Conservation (phyloP, 2,888 invertebrate genomes). For the Galerucella nymphaeae region DNA sequence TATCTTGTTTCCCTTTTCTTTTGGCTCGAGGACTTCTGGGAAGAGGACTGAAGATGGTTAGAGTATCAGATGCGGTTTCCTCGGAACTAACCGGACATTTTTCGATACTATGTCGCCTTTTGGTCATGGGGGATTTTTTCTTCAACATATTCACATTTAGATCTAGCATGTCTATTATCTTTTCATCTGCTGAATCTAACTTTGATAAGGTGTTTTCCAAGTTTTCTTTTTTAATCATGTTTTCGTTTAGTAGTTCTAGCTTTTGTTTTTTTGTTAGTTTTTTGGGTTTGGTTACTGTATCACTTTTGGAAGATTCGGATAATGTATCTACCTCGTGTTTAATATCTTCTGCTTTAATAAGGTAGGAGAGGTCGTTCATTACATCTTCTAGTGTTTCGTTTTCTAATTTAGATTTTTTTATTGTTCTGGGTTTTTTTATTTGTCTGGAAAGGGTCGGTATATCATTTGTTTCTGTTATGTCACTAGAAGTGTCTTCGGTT, state of each 20-base stretch:
- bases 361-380: conserved; percentile 58
- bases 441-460: conserved; percentile 42
- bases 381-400: conserved; percentile 60
- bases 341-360: conserved; percentile 56
- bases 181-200: conserved; percentile 58
- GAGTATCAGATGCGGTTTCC: conserved; percentile 45
- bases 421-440: conserved; percentile 40
- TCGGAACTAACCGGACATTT: conserved; percentile 58
- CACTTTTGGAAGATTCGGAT: conserved; percentile 54
- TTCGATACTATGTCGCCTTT: conserved; percentile 63
- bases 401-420: conserved; percentile 48
- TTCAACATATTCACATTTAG: conserved; percentile 60
- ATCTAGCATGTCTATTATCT: conserved; percentile 63
- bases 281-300: conserved; percentile 53
- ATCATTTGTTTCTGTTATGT: conserved; percentile 43
- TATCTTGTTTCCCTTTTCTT: conserved; percentile 52
- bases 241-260: conserved; percentile 54
- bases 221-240: conserved; percentile 58
- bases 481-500: conserved; percentile 44
- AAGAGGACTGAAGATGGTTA: conserved; percentile 53
- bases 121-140: conserved; percentile 51
- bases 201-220: conserved; percentile 59
- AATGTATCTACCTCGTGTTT: conserved; percentile 51
- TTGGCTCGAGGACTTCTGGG: conserved; percentile 59
- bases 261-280: conserved; percentile 52